These are phyloP conservation scores for Beroe forskalii DNA, from an alignment of 37 sponge, comb jelly and placozoan species.

Conservation along the genomic window DNA sequence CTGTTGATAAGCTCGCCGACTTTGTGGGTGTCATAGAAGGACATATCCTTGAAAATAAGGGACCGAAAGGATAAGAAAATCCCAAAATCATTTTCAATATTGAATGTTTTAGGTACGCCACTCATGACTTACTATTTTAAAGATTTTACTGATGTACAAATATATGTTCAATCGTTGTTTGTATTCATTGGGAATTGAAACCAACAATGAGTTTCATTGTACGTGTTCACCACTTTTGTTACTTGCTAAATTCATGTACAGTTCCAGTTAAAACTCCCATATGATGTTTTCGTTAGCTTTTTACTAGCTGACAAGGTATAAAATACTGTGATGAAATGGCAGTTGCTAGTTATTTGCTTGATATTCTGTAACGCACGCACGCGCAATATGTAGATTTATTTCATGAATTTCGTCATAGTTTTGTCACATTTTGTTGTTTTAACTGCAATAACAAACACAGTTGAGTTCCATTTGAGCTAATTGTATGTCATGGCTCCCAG, in stretches of 20 bases:
- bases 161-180: constrained; percentile 15
- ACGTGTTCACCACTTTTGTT: too few species aligned
- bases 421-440: too few species aligned
- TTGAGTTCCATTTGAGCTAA: too few species aligned
- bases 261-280: too few species aligned
- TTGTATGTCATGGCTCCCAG: neutral
- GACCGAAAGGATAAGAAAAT: too few species aligned
- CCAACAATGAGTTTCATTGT: neutral
- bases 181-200: neutral
- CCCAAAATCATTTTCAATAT: too few species aligned
- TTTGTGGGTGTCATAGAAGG: constrained; percentile 86
- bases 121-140: too few species aligned
- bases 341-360: constrained; percentile 35
- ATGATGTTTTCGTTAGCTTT: neutral
- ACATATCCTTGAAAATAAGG: constrained; percentile 76
- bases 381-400: too few species aligned
- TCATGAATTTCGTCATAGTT: too few species aligned
- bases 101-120: too few species aligned
- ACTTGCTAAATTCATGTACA: too few species aligned
- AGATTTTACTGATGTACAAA: neutral
- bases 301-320: constrained; percentile 35
- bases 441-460: too few species aligned
- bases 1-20: constrained; percentile 91
- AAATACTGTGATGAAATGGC: neutral
- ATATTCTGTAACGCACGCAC: constrained; percentile 1